These are phyloP conservation scores for Mamestra configurata DNA, from an alignment of 1,140 invertebrate genomes.

Conservation along the genomic window DNA sequence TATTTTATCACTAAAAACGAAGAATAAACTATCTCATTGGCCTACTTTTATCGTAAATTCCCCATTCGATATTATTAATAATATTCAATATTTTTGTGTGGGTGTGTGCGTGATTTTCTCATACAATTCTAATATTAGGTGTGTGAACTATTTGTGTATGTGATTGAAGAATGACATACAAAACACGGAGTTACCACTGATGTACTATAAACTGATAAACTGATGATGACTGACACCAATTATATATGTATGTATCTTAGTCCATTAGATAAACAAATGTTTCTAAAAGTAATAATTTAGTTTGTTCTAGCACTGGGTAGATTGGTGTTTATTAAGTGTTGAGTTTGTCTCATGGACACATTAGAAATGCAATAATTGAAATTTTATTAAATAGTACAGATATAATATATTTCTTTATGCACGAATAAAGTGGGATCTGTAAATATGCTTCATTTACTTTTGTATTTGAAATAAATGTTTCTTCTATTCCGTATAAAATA, in stretches of 20 bases:
- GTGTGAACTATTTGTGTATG: conserved; percentile 32
- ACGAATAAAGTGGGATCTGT: conserved; percentile 36
- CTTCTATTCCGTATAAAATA: conserved; percentile 27
- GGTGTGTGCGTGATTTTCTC: conserved; percentile 36
- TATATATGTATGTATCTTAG: conserved; percentile 67
- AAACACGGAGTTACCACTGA: conserved; percentile 68
- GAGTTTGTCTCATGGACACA: conserved; percentile 37
- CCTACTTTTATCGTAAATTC: neutral
- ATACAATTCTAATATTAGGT: conserved; percentile 39
- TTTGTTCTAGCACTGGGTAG: conserved; percentile 59
- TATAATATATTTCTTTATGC: conserved; percentile 46
- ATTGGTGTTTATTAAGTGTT: conserved; percentile 48
- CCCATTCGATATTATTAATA: conserved; percentile 12
- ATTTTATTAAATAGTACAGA: conserved; percentile 43
- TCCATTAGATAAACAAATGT: conserved; percentile 75
- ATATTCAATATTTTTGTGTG: conserved; percentile 43
- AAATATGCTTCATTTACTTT: conserved; percentile 41
- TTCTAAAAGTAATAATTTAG: conserved; percentile 65
- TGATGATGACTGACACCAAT: conserved; percentile 76
- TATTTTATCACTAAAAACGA: neutral
- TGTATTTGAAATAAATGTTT: conserved; percentile 32
- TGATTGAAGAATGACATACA: conserved; percentile 30
- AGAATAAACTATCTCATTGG: neutral
- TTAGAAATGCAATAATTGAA: conserved; percentile 43
- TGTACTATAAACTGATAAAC: conserved; percentile 58